phyloP scores from a whole-genome alignment of 2,888 invertebrate genomes.

The Amblyjoppa fuscipennis region DNA sequence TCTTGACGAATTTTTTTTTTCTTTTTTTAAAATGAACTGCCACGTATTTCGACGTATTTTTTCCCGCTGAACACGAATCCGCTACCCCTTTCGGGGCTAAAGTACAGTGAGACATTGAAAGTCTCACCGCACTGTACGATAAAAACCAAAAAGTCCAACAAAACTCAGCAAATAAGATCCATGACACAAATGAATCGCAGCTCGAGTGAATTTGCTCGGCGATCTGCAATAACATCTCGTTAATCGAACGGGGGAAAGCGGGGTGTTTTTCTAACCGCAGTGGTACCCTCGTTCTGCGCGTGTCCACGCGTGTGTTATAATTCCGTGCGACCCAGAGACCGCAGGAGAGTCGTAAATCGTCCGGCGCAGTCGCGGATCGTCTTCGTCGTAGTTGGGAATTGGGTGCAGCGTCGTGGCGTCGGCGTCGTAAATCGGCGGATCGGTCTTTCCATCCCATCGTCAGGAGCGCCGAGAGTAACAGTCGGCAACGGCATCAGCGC shows the following conservation, averaged over 20 bases:
- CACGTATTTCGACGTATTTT: too few relatives aligned
- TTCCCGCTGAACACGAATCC: too few relatives aligned
- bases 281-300: constrained; percentile 30
- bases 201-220: constrained; percentile 47
- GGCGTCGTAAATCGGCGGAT: constrained; percentile 66
- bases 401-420: constrained; percentile 66
- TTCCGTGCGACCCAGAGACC: constrained; percentile 66
- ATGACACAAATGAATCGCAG: constrained; percentile 32
- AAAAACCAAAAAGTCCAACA: constrained; percentile 3
- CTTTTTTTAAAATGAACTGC: too few relatives aligned
- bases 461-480: not conserved
- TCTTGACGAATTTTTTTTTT: too few relatives aligned
- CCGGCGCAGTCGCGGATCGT: constrained; percentile 51
- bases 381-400: constrained; percentile 58
- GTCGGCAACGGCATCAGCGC: not conserved
- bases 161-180: not conserved
- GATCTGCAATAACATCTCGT: constrained; percentile 64
- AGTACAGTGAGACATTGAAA: too few relatives aligned
- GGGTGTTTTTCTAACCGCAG: constrained; percentile 50
- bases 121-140: too few relatives aligned
- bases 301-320: constrained; percentile 57
- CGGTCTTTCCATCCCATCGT: constrained; percentile 32
- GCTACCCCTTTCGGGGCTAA: too few relatives aligned
- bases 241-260: constrained; percentile 63
- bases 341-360: constrained; percentile 66